Conservation (phyloP, 2,888 invertebrate species). For the Hipparchia semele region DNA sequence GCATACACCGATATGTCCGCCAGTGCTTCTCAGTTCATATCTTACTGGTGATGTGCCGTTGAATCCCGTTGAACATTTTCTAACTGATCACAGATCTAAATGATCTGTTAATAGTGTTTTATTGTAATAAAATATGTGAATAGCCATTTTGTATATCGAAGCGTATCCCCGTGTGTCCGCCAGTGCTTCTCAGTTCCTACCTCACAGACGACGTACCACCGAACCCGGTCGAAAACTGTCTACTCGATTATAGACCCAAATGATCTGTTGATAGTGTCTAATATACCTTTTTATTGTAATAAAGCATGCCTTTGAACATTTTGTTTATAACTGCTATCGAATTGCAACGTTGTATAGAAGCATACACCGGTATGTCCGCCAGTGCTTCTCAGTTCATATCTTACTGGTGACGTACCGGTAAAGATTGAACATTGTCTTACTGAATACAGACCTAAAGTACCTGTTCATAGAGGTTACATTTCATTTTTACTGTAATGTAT, state of each 20-base stretch:
- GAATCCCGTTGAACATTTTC: slow-evolving; percentile 58
- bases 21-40: slow-evolving; percentile 84
- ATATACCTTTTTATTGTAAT: background rate
- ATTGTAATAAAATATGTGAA: no score
- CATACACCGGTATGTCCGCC: slow-evolving; percentile 80
- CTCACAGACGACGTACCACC: slow-evolving; percentile 74
- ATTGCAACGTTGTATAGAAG: no score
- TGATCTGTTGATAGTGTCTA: slow-evolving; percentile 19
- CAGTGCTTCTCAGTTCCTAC: slow-evolving; percentile 85
- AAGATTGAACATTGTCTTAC: no score
- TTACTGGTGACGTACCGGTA: slow-evolving; percentile 71
- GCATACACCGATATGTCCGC: slow-evolving; percentile 75
- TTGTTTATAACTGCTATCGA: background rate
- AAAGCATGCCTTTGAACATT: background rate
- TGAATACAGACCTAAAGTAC: no score
- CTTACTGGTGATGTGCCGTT: slow-evolving; percentile 73
- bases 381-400: slow-evolving; percentile 84
- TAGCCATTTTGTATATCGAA: slow-evolving; percentile 53
- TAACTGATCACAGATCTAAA: slow-evolving; percentile 58
- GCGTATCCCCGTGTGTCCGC: slow-evolving; percentile 84
- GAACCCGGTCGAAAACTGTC: slow-evolving; percentile 58
- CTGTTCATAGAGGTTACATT: slow-evolving; percentile 5
- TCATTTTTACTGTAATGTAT: background rate
- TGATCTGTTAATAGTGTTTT: slow-evolving; percentile 5
- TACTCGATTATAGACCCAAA: slow-evolving; percentile 61